Percentiles rank a stretch among this genome's conserved stretches.
These are phyloP conservation scores for Cryptus armator DNA, from an alignment of 2,888 invertebrate genomes.

Conservation along the genomic window DNA sequence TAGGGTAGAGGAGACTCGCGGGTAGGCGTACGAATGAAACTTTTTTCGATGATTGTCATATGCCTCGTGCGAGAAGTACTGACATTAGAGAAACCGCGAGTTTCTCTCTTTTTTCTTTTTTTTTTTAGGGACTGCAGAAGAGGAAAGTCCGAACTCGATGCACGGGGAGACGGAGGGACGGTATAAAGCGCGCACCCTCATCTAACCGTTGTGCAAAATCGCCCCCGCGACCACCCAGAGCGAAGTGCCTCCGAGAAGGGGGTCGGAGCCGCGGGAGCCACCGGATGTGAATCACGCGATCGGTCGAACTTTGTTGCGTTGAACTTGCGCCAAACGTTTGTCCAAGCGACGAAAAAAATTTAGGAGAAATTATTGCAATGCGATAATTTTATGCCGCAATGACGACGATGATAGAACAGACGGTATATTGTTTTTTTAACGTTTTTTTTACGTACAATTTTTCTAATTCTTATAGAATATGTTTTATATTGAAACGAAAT, in stretches of 20 bases:
- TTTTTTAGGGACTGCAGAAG: slow-evolving; percentile 40
- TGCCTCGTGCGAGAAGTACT: slow-evolving; percentile 61
- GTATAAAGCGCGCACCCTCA: slow-evolving; percentile 33
- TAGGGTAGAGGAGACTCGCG: slow-evolving; percentile 40
- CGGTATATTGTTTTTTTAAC: neutral
- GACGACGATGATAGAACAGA: neutral
- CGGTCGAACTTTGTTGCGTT: slow-evolving; percentile 16
- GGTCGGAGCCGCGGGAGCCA: slow-evolving; percentile 46
- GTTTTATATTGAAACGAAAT: too few species aligned
- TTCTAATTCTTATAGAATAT: too few species aligned
- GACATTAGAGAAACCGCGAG: slow-evolving; percentile 57
- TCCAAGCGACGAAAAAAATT: neutral
- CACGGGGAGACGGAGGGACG: neutral
- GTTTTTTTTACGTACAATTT: neutral
- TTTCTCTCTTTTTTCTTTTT: slow-evolving; percentile 27
- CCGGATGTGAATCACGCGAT: slow-evolving; percentile 76
- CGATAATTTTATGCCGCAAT: neutral
- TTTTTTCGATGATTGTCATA: slow-evolving; percentile 66
- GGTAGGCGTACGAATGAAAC: slow-evolving; percentile 52
- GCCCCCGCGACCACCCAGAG: slow-evolving; percentile 16
- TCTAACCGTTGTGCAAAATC: slow-evolving; percentile 2
- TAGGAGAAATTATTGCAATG: neutral
- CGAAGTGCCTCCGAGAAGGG: neutral
- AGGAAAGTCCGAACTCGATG: slow-evolving; percentile 49
- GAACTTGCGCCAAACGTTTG: neutral